Evolutionary conservation across 2,888 invertebrate genomes (phyloP).

Genomic region (Melanchra persicariae): DNA sequence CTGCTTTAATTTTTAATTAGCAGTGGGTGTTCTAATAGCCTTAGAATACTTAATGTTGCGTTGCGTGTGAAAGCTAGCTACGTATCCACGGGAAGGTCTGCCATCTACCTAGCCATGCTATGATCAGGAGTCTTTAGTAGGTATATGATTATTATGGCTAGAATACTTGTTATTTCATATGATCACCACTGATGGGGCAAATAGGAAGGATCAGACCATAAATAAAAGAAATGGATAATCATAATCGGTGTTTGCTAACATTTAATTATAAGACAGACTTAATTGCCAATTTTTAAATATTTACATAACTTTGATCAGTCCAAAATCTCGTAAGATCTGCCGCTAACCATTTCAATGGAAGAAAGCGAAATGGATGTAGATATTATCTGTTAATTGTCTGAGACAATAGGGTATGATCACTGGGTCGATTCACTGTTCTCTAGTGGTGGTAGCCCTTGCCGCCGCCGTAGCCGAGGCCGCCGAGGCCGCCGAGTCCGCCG

Average conservation of each 20-base stretch:
- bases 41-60: constrained; percentile 19
- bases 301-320: constrained; percentile 79
- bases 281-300: constrained; percentile 72
- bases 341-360: constrained; percentile 84
- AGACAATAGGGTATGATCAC: constrained; percentile 69
- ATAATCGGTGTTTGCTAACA: constrained; percentile 68
- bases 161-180: background rate
- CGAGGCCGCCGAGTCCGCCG: constrained; percentile 53
- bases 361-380: constrained; percentile 84
- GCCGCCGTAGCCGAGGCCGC: constrained; percentile 35
- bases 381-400: constrained; percentile 73
- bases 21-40: background rate
- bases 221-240: constrained; percentile 14
- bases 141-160: background rate
- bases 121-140: background rate
- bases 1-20: background rate
- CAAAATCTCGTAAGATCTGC: constrained; percentile 79
- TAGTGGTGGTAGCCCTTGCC: constrained; percentile 60
- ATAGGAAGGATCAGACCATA: constrained; percentile 12
- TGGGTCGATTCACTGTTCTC: constrained; percentile 54
- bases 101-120: background rate
- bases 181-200: background rate
- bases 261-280: constrained; percentile 76
- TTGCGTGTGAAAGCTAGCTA: constrained; percentile 22
- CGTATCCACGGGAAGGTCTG: background rate